Evolutionary conservation across 2,113 vertebrate genomes (phyloP).

Genomic region (Oncorhynchus clarkii): DNA sequence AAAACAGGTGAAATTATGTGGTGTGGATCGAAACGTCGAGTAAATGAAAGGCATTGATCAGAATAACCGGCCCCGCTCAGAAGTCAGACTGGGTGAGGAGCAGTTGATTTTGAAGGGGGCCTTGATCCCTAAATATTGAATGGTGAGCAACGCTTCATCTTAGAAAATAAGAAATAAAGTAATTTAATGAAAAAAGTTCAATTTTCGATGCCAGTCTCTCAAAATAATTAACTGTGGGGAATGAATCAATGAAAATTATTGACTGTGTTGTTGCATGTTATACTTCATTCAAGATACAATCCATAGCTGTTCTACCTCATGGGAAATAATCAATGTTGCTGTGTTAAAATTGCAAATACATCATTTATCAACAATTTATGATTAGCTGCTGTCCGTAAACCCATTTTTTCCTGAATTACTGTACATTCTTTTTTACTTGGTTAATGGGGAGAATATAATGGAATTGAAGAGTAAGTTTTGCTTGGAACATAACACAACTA

Average conservation of each 20-base stretch:
- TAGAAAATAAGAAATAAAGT: too few relatives aligned
- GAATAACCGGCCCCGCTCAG: neutral
- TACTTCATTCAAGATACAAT: too few relatives aligned
- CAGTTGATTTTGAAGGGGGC: neutral
- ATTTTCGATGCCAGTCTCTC: neutral
- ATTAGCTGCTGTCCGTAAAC: neutral
- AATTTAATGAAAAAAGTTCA: neutral
- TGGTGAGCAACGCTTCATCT: neutral
- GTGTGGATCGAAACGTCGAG: neutral
- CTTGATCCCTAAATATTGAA: neutral
- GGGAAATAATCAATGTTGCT: neutral
- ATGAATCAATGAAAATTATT: too few relatives aligned
- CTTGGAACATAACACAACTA: neutral
- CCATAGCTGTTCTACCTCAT: too few relatives aligned
- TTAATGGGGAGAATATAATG: too few relatives aligned
- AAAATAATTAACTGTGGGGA: neutral
- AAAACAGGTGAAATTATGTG: neutral
- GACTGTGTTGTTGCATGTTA: too few relatives aligned
- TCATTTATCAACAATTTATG: neutral
- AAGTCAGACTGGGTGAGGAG: neutral
- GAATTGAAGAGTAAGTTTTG: too few relatives aligned
- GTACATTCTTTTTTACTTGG: neutral
- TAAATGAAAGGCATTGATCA: conserved; percentile 5
- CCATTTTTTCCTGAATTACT: neutral
- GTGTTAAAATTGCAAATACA: neutral